Evolutionary conservation across 2,797 vertebrate genomes (phyloP), one percentile per base, ranked within the genome.

Genomic region (Okamejei kenojei): DNA sequence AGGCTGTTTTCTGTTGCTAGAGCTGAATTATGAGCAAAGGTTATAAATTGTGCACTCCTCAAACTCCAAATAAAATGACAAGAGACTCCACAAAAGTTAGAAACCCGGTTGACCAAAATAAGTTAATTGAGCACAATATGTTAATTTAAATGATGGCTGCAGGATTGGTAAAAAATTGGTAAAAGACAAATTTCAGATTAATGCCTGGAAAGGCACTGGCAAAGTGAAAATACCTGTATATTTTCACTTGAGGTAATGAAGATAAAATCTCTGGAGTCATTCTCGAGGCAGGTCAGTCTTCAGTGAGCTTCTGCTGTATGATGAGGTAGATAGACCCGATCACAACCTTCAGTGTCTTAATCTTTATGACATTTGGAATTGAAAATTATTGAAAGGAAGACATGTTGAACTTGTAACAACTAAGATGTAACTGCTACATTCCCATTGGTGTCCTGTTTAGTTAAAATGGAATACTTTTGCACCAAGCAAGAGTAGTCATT

Each of bases 221-320:
- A 35, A 35, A 88, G 84, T 88, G 84, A 65, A 88, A 88, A 21
- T 68, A 88, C 29, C 63, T 68, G 84, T 32, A 73, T 73, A 21
- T 3, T 17, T 73, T 73, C 65, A 68, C 65, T 68, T 21, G 23
- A 73, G 71, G 71, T 21, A 26, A 73, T 73, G 71, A 73, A 73
- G 71, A 21, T 73, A 32, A 23, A 68, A 65, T 21, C 61, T 68
- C 63, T 65, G 61, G 61, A 68, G 84, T 88, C 84, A 68, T 88
- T 88, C 84, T 32, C 35, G n/a, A 68, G 84, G 63, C 17, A 35
- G 7, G 65, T 35, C 65, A 19, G 32, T 88, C 7, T 17, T 88
- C 13, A n/a, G 84, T 7, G 19, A 65, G 84, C 65, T 86, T 32
- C 11, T 61, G 17, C 11, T 13, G 82, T 63, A 65, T 7, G 58